Evolutionary conservation across 1,140 invertebrate genomes (phyloP), one percentile per base, ranked within the genome.

Genomic region (Drosophila quadrilineata): DNA sequence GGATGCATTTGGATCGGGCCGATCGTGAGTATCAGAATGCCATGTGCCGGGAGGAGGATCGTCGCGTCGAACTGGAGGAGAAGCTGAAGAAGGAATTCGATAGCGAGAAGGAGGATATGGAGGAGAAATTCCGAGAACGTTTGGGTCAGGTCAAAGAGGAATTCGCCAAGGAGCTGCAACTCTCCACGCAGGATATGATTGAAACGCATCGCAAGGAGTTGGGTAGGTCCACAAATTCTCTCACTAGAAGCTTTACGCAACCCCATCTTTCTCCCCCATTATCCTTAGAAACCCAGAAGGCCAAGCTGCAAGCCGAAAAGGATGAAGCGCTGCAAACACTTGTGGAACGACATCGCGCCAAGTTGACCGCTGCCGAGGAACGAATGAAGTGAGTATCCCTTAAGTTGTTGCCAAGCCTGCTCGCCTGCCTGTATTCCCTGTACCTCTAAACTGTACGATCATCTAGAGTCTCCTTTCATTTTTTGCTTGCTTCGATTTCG

Each of bases 191-290:
- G 74, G 91, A 92, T 69, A 75, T 94, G 58, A 85, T 90, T 14
- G 86, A 91, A 19, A 76, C 92, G 50, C 91, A 93, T 84, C 90
- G 91, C 57, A 89, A 91, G 67, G 91, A 94, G 88, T 75, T 94
- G 73, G 91, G 93, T 93, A 85, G 24, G 58, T 33, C 3, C 8
- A 36, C 2, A 4, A 6, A 26, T 14, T 12, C 5, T 2, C 5
- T n/a, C n/a, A n/a, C n/a, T n/a, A n/a, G n/a, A 6, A 14, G 26
- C 1, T 43, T 8, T 12, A 12, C 0, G n/a, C 12, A 33, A 43
- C 4, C 40, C 5, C 19, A 17, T 2, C 17, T 21, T 2, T 17
- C 29, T 36, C 21, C 10, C 0, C 9, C 14, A 3, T 33, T 12
- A 12, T 3, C 31, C 3, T 22, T 57, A 92, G 91, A 92, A 60